phyloP scores from a whole-genome alignment of 2,113 vertebrate genomes.

The Todiramphus saurophagus region DNA sequence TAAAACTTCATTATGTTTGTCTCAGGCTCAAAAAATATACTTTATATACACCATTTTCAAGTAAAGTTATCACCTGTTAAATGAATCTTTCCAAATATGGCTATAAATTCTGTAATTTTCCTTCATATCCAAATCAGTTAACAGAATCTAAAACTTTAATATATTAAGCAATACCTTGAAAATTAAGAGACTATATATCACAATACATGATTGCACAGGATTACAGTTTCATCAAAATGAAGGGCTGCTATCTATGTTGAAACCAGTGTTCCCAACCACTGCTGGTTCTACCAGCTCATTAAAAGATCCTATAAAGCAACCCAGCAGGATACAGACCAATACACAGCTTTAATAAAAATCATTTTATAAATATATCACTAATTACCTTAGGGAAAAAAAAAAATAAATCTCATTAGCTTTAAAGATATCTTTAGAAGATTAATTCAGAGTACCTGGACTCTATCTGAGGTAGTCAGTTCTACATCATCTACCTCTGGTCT shows the following conservation, averaged over 20 bases:
- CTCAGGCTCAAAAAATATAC: not conserved
- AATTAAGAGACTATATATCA: not conserved
- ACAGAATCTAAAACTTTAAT: not conserved
- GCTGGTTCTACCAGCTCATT: not conserved
- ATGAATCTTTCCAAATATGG: not conserved
- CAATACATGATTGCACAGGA: not conserved
- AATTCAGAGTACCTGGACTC: constrained; percentile 85
- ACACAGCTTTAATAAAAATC: not conserved
- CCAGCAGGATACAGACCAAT: constrained; percentile 43
- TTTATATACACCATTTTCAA: not conserved
- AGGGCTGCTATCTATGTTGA: not conserved
- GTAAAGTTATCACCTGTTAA: not conserved
- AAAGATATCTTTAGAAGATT: constrained; percentile 76
- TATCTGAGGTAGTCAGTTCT: constrained; percentile 81
- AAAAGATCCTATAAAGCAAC: constrained; percentile 5
- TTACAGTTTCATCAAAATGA: not conserved
- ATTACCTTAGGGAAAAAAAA: not conserved
- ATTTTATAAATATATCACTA: constrained; percentile 15
- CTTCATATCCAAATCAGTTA: not conserved
- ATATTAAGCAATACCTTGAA: not conserved
- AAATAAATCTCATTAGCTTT: constrained; percentile 51
- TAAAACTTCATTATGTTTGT: not conserved
- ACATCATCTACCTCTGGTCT: constrained; percentile 83
- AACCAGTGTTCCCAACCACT: not conserved
- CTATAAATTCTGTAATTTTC: not conserved